Evolutionary conservation across 2,113 vertebrate species (phyloP), one percentile per base, ranked within the genome.

Genomic region (Hemicordylus capensis): DNA sequence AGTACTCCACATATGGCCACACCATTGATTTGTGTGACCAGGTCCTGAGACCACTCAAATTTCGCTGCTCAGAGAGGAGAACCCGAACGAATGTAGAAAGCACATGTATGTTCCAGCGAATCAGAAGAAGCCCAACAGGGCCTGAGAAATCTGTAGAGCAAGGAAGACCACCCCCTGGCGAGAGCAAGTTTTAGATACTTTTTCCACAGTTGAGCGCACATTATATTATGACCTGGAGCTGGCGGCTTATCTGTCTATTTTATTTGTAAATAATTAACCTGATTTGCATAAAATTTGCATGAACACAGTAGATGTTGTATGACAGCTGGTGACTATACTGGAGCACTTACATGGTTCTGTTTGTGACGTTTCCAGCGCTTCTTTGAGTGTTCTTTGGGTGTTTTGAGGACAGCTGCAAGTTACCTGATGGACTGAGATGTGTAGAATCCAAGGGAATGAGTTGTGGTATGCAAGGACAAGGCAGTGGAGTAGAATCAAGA

Each of bases 211-310:
- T 6, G 4, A 58, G 75, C 22, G 6, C 39, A 20, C 17, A 11
- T 22, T 14, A n/a, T 6, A 63, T 19, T 42, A n/a, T 46, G 51
- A 28, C 8, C 77, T 48, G 37, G 54, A 54, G 28, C 31, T 37
- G 14, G 54, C n/a, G 42, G 28, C 20, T 12, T 26, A 59, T 24
- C 64, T 67, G 22, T 82, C 80, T 73, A 44, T 59, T 58, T 59
- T 73, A 31, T 67, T 34, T 22, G 20, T 82, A 70, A 59, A 72
- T 73, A 82, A 82, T 82, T 82, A 70, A 73, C 14, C 51, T n/a
- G 6, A 72, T 73, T 82, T 70, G 46, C 51, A 59, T 73, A 46
- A 73, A 58, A 72, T 37, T 72, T 70, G 54, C 67, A 82, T 73
- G 69, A 82, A 72, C 9, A 26, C 39, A 28, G 39, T 56, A 31